These are phyloP conservation scores for Thecophora atra DNA, from an alignment of 2,888 invertebrate genomes.

Conservation along the genomic window DNA sequence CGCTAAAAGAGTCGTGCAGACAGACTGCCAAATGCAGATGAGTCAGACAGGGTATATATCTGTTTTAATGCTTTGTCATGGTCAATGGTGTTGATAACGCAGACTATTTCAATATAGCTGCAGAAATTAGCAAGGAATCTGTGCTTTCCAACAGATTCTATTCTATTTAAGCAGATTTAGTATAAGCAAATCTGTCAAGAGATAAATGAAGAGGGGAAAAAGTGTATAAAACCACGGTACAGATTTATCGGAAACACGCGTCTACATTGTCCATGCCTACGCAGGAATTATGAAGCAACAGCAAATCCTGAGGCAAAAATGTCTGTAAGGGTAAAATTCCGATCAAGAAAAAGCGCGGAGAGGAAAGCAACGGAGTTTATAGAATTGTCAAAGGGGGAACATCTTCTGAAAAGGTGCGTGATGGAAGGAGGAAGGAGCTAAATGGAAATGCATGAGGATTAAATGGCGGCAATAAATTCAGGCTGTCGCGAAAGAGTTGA, in stretches of 20 bases:
- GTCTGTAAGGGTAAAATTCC: neutral
- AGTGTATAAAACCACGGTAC: neutral
- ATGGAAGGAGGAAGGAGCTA: constrained; percentile 12
- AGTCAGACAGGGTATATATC: too few species aligned
- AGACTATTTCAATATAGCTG: constrained; percentile 24
- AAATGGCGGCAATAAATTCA: constrained; percentile 29
- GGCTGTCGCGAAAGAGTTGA: neutral
- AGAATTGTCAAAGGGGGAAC: neutral
- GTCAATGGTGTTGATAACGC: constrained; percentile 6
- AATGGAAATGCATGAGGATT: constrained; percentile 15
- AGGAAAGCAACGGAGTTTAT: too few species aligned
- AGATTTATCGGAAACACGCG: constrained; percentile 10
- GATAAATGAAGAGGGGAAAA: neutral
- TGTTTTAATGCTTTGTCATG: constrained; percentile 13
- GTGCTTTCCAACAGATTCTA: neutral
- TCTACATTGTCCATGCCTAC: neutral
- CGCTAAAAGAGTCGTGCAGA: constrained; percentile 8
- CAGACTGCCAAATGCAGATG: too few species aligned
- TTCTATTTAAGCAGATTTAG: neutral
- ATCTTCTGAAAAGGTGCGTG: neutral
- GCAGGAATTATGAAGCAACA: neutral
- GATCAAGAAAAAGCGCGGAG: neutral
- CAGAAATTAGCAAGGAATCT: constrained; percentile 24
- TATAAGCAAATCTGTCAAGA: constrained; percentile 6
- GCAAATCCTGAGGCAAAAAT: neutral